Percentiles rank a stretch among this genome's conserved stretches.
Evolutionary conservation across 1,140 invertebrate species (phyloP).

Genomic region (Aradophagus sp.): DNA sequence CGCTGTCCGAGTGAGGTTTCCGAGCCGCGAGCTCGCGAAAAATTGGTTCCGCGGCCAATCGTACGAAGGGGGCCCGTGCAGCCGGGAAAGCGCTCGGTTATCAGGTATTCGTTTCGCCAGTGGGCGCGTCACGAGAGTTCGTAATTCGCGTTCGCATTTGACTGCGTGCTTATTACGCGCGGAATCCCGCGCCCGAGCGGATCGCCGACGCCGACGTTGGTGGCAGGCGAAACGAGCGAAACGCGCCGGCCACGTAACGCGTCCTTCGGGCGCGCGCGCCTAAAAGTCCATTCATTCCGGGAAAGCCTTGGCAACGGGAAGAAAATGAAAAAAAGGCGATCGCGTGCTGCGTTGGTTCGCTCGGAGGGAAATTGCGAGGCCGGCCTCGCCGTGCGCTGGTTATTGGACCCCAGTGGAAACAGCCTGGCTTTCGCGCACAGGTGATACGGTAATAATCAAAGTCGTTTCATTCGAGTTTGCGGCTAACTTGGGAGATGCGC

Average conservation of each 20-base stretch:
- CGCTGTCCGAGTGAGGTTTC: slow-evolving; percentile 10
- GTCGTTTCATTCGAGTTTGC: slow-evolving; percentile 15
- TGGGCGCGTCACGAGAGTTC: slow-evolving; percentile 32
- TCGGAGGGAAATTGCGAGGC: slow-evolving; percentile 27
- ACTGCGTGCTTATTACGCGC: slow-evolving; percentile 45
- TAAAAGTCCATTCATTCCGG: slow-evolving; percentile 28
- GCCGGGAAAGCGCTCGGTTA: slow-evolving; percentile 15
- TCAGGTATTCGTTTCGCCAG: slow-evolving; percentile 25
- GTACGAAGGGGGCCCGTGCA: no score
- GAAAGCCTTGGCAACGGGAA: slow-evolving; percentile 14
- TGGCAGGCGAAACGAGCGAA: slow-evolving; percentile 32
- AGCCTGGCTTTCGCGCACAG: slow-evolving; percentile 17
- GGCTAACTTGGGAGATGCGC: no score
- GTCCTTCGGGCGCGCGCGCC: slow-evolving; percentile 23
- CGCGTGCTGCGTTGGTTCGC: slow-evolving; percentile 13
- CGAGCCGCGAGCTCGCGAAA: slow-evolving; percentile 11
- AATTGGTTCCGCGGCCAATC: no score
- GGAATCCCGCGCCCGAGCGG: slow-evolving; percentile 9
- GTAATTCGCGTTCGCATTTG: slow-evolving; percentile 34
- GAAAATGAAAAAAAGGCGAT: slow-evolving; percentile 23
- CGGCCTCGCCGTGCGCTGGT: slow-evolving; percentile 25
- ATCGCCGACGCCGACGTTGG: slow-evolving; percentile 42
- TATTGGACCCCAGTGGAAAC: slow-evolving; percentile 27
- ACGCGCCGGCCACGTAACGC: slow-evolving; percentile 25
- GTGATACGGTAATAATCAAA: slow-evolving; percentile 32